phyloP scores from a whole-genome alignment of 2,888 invertebrate genomes.

The Lomographa bimaculata region DNA sequence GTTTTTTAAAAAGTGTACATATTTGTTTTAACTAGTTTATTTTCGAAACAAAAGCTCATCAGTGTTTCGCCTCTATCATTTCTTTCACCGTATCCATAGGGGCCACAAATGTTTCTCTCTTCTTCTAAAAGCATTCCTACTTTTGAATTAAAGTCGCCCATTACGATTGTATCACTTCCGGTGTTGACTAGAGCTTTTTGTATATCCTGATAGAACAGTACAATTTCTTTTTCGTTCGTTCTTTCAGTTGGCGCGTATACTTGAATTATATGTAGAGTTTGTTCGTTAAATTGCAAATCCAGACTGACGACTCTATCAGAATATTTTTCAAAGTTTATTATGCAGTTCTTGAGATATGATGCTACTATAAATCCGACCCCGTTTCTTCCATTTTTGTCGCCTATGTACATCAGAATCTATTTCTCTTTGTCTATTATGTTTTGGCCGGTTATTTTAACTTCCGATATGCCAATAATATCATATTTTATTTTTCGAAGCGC shows the following conservation, averaged over 20 bases:
- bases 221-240: background rate
- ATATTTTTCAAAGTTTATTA: background rate
- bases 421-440: background rate
- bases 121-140: background rate
- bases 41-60: background rate
- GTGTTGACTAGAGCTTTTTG: background rate
- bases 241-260: constrained; percentile 2
- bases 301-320: background rate
- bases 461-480: background rate
- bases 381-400: background rate
- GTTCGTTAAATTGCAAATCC: background rate
- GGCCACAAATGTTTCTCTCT: background rate
- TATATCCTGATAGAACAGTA: background rate
- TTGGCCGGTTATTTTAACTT: background rate
- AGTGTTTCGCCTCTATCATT: background rate
- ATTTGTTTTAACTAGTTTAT: background rate
- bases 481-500: background rate
- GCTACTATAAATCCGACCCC: background rate
- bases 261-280: background rate
- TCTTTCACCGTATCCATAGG: background rate
- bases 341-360: background rate
- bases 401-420: background rate
- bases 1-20: background rate
- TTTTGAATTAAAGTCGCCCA: constrained; percentile 1
- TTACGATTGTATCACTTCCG: background rate